Evolutionary conservation across 2,888 invertebrate species (phyloP).

Genomic region (Cheilosia pagana): DNA sequence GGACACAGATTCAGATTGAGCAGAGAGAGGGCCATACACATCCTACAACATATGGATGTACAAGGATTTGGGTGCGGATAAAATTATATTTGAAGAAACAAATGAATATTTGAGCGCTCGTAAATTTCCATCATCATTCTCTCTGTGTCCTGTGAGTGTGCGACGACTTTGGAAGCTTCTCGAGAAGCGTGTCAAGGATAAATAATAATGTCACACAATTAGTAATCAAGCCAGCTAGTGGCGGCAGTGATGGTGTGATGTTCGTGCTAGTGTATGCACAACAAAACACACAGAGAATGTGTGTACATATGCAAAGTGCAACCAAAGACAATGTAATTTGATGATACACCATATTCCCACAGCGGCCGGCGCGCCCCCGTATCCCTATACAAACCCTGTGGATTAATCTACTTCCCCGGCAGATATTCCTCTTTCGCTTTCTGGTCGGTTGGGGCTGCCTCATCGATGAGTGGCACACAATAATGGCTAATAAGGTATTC

Average conservation of each 20-base stretch:
- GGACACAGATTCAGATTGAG: not conserved
- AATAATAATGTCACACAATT: conserved; percentile 68
- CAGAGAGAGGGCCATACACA: not conserved
- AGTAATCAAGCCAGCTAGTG: conserved; percentile 51
- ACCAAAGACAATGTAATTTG: conserved; percentile 68
- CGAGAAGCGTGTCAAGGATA: conserved; percentile 70
- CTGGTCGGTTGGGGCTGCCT: not conserved
- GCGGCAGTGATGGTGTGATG: not conserved
- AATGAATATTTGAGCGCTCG: conserved; percentile 51
- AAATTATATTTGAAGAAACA: conserved; percentile 53
- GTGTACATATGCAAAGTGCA: conserved; percentile 18
- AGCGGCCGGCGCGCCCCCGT: not conserved
- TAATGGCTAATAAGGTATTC: conserved; percentile 74
- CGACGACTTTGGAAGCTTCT: not conserved
- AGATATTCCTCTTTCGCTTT: not conserved
- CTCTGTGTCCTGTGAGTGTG: not conserved
- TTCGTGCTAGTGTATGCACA: not conserved
- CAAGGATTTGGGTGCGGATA: conserved; percentile 12
- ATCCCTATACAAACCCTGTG: conserved; percentile 5
- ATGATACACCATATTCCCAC: conserved; percentile 30
- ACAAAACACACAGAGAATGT: not conserved
- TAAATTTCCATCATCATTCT: conserved; percentile 47
- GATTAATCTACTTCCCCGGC: conserved; percentile 35
- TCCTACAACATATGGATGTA: not conserved
- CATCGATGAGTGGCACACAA: conserved; percentile 60